A percentile compares a stretch with the other conserved stretches of the same genome.
phyloP scores from a whole-genome alignment of 2,888 invertebrate genomes.

The Mesorhabditis sp. region DNA sequence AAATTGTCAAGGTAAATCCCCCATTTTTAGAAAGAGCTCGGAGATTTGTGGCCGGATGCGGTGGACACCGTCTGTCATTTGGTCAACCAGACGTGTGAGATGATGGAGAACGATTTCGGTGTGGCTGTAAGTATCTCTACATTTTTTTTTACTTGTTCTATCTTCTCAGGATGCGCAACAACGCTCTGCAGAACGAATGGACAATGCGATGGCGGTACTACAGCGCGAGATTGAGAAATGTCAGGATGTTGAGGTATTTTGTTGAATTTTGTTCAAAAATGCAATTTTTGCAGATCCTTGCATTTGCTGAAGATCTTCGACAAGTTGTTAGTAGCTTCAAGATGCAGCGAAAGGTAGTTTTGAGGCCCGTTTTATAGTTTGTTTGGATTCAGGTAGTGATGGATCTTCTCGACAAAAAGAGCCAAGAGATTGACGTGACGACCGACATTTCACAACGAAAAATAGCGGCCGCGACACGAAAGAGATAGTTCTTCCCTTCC shows the following conservation, averaged over 20 bases:
- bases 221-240: background rate
- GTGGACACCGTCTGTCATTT: conserved; percentile 18
- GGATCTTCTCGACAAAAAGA: background rate
- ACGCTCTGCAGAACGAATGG: background rate
- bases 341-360: background rate
- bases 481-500: too few species aligned
- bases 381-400: background rate
- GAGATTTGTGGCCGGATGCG: conserved; percentile 18
- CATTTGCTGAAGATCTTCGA: background rate
- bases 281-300: background rate
- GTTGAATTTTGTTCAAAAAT: background rate
- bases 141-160: background rate
- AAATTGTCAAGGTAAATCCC: too few species aligned
- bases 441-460: too few species aligned
- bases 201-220: background rate
- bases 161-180: background rate
- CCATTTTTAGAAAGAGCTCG: background rate
- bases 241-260: background rate
- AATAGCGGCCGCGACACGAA: too few species aligned
- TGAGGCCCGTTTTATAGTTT: background rate
- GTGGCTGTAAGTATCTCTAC: background rate
- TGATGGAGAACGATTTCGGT: conserved; percentile 7
- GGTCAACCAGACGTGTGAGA: conserved; percentile 14
- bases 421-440: background rate
- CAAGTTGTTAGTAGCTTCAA: background rate